phyloP scores from a whole-genome alignment of 2,888 invertebrate species.

The Labia minor region DNA sequence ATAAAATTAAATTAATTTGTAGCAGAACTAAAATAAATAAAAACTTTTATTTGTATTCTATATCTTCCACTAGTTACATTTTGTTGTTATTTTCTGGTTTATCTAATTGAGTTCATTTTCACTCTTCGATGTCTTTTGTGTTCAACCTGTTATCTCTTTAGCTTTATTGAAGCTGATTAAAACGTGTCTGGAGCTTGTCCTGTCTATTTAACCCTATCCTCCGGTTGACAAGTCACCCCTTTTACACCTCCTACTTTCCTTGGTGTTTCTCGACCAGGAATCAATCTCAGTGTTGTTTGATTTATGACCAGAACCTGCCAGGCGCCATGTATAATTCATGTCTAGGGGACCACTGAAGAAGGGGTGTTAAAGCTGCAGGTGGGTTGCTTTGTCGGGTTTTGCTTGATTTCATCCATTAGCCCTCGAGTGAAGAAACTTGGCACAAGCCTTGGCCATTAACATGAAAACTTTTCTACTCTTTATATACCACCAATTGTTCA shows the following conservation, averaged over 20 bases:
- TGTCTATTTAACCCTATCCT: too few species aligned
- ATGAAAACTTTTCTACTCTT: neutral
- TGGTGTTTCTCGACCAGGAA: neutral
- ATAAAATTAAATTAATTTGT: too few species aligned
- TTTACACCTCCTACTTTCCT: neutral
- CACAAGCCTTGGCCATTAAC: neutral
- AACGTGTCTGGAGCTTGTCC: neutral
- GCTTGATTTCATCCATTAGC: slow-evolving; percentile 2
- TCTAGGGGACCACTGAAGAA: neutral
- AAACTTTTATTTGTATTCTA: too few species aligned
- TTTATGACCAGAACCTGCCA: slow-evolving; percentile 7
- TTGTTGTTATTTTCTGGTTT: too few species aligned
- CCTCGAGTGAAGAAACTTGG: neutral
- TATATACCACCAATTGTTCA: neutral
- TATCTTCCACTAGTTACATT: too few species aligned
- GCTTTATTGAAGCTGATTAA: neutral
- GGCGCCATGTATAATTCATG: slow-evolving; percentile 13
- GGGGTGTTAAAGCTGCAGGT: neutral
- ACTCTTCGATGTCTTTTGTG: too few species aligned
- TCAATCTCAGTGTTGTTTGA: neutral
- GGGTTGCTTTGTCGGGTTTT: neutral
- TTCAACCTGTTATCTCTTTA: neutral
- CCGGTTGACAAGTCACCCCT: neutral
- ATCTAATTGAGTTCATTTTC: too few species aligned
- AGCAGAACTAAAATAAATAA: too few species aligned